Conservation (phyloP, 2,113 vertebrate species). For the Laticauda laticaudata region DNA sequence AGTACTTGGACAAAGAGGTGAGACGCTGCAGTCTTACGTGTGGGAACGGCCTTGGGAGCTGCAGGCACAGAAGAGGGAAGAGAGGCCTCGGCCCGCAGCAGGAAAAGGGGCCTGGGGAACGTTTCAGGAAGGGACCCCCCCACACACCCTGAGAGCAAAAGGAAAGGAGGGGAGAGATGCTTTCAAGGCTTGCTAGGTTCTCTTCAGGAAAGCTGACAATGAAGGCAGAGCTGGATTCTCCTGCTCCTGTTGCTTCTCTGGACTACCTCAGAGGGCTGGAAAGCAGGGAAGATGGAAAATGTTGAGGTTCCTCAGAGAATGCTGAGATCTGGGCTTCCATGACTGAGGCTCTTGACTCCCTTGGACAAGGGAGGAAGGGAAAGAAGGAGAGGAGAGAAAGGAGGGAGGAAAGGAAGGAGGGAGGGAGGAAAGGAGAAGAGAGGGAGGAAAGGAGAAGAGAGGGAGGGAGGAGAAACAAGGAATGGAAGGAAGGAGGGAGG, state of each 20-base stretch:
- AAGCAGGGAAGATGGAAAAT: not conserved
- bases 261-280: not conserved
- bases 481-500: too few species aligned
- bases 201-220: not conserved
- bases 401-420: too few species aligned
- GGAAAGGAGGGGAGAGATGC: not conserved
- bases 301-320: not conserved
- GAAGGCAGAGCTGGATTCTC: not conserved
- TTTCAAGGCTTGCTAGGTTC: not conserved
- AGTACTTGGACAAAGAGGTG: slow-evolving; percentile 88
- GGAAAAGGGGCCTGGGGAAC: not conserved
- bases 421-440: too few species aligned
- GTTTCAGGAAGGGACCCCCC: not conserved
- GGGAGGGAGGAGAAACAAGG: too few species aligned
- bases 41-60: too few species aligned
- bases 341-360: not conserved
- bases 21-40: not conserved
- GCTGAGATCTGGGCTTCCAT: not conserved
- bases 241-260: fast-evolving
- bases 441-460: too few species aligned
- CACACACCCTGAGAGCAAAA: not conserved
- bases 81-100: too few species aligned
- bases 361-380: not conserved
- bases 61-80: too few species aligned
- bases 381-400: too few species aligned